Evolutionary conservation across 1,140 invertebrate species (phyloP).

Genomic region (Drosophila sechellia): DNA sequence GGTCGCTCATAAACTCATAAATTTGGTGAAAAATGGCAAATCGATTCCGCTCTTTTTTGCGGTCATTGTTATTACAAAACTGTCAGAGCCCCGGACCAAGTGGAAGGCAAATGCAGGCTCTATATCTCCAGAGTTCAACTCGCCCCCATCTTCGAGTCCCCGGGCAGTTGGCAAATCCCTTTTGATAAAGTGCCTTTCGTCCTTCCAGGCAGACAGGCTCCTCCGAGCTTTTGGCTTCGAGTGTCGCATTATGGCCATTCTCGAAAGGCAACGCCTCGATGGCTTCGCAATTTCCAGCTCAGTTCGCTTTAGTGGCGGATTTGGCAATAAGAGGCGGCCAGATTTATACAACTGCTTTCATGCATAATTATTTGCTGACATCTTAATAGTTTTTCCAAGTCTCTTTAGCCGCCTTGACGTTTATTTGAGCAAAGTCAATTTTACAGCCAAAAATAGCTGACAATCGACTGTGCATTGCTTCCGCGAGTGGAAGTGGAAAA

Average conservation of each 20-base stretch:
- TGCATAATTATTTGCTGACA: conserved; percentile 82
- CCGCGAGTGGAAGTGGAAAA: neutral
- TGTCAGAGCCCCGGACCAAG: conserved; percentile 49
- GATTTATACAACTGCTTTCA: conserved; percentile 75
- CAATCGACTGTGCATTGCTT: conserved; percentile 26
- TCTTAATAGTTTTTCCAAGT: conserved; percentile 76
- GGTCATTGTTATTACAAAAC: conserved; percentile 82
- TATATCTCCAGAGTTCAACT: neutral
- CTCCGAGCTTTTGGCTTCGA: conserved; percentile 39
- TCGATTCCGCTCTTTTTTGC: conserved; percentile 69
- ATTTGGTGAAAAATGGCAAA: conserved; percentile 79
- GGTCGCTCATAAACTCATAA: conserved; percentile 74
- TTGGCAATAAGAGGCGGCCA: conserved; percentile 63
- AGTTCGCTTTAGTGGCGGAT: conserved; percentile 76
- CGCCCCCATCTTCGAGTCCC: neutral
- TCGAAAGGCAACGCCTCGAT: conserved; percentile 54
- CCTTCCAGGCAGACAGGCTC: conserved; percentile 9
- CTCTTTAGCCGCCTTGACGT: conserved; percentile 40
- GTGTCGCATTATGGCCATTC: conserved; percentile 79
- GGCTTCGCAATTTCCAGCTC: conserved; percentile 49
- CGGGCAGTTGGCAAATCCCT: conserved; percentile 65
- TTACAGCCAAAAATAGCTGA: conserved; percentile 30
- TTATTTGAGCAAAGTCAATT: conserved; percentile 22
- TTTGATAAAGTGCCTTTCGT: conserved; percentile 77
- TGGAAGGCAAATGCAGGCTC: conserved; percentile 44